Evolutionary conservation across 1,140 invertebrate species (phyloP).

Genomic region (Drosophila elegans): DNA sequence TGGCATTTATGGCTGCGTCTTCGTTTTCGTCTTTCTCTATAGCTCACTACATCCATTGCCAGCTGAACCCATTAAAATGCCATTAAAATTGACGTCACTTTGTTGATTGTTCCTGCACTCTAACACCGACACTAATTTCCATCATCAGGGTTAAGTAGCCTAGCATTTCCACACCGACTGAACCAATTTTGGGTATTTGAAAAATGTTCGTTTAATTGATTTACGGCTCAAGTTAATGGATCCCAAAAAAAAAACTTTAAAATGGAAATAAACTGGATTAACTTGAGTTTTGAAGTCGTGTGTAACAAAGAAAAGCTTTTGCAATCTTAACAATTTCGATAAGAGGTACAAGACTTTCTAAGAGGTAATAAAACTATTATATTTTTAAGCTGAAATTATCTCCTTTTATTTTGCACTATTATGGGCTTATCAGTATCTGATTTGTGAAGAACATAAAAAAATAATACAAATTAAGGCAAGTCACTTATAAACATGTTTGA

Average conservation of each 20-base stretch:
- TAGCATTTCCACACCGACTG: constrained; percentile 26
- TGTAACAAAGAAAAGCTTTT: constrained; percentile 27
- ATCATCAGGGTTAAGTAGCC: constrained; percentile 53
- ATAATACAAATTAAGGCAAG: no score
- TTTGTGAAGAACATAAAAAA: no score
- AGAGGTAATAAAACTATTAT: no score
- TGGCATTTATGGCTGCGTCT: constrained; percentile 53
- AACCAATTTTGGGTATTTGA: constrained; percentile 41
- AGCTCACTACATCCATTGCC: constrained; percentile 9
- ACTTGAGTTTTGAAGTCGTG: not conserved
- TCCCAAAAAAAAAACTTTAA: not conserved
- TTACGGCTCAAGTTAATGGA: constrained; percentile 11
- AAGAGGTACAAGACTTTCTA: constrained; percentile 8
- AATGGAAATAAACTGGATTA: constrained; percentile 7
- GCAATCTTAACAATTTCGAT: not conserved
- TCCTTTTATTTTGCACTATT: no score
- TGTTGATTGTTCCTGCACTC: constrained; percentile 38
- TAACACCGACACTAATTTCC: constrained; percentile 44
- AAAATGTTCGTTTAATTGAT: constrained; percentile 38
- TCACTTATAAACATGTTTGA: no score
- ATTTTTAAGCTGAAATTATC: no score
- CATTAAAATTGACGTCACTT: constrained; percentile 70
- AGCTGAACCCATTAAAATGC: constrained; percentile 70
- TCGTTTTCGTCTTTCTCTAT: constrained; percentile 1
- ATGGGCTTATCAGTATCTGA: no score